phyloP scores from a whole-genome alignment of 2,888 invertebrate genomes.

The Spilosoma lubricipeda region DNA sequence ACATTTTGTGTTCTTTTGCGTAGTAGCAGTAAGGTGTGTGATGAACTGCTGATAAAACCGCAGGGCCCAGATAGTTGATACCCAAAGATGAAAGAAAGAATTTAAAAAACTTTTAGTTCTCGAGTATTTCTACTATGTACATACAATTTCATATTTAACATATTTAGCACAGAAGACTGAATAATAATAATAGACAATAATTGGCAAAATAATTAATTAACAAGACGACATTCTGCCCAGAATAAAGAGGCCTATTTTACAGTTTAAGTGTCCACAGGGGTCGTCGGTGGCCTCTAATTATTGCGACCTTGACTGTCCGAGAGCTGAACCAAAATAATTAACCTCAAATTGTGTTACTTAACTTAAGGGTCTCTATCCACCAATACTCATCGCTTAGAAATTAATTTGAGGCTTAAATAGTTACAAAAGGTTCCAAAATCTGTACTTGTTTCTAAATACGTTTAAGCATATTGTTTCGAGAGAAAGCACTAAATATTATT shows the following conservation, averaged over 20 bases:
- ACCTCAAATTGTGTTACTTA: neutral
- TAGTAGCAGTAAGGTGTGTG: too few species aligned
- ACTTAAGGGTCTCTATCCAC: neutral
- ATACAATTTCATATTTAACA: too few species aligned
- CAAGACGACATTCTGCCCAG: neutral
- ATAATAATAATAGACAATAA: neutral
- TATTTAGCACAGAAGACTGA: neutral
- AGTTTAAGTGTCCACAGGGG: neutral
- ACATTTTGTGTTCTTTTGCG: too few species aligned
- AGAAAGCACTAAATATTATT: too few species aligned
- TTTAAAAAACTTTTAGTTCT: too few species aligned
- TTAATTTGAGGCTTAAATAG: neutral
- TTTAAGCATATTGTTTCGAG: neutral
- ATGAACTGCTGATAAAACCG: too few species aligned
- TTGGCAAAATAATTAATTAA: neutral
- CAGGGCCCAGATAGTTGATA: too few species aligned
- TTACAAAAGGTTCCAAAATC: neutral
- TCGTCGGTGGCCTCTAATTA: neutral
- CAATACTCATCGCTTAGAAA: neutral
- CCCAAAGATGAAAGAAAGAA: too few species aligned
- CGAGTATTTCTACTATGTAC: too few species aligned
- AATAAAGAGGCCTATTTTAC: neutral
- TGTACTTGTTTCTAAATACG: neutral
- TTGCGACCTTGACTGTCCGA: neutral
- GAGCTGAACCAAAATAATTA: neutral